Base-by-base conservation (phyloP, 2,888 invertebrate genomes). In the Gastrophysa polygoni region DNA sequence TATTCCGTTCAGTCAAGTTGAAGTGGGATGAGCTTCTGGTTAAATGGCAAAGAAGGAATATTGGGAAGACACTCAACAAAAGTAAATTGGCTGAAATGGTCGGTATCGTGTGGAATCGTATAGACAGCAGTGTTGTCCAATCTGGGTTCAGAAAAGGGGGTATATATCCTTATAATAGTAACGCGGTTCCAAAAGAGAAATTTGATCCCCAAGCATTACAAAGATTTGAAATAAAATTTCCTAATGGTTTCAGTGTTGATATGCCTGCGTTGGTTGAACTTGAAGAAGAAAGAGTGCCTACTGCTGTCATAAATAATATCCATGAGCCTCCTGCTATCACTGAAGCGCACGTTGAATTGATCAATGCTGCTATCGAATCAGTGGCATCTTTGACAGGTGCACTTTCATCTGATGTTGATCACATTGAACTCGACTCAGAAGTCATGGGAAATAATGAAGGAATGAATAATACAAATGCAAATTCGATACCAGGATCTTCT, bases 141-240 rank as follows among this genome's bases (percentile, higher is more conserved):
- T 24, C 24, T 24, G 48, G 48, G 24, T 48, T 48, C n/a, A 48
- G 14, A 48, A 21, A 48, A 48, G 21, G 21, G 21, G 48, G 48
- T 24, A 48, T 48, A 21, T 48, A 48, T 21, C 48, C 48, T 24
- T 20, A 24, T 20, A 48, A 48, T 14, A 20, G 24, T 48, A 21
- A 48, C 14, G 21, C 24, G n/a, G 24, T 48, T 14, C 48, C 48
- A n/a, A 24, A 48, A 48, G 48, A 49, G 16, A 49, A 49, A 49
- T 49, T 49, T 29, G 49, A 49, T 28, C 49, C 49, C 29, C 28
- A 28, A 28, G 24, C 49, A 49, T 49, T 28, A 24, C 28, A 49
- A 49, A 49, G 49, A 29, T 49, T 24, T 24, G 24, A 48, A 24
- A 7, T 24, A 7, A 24, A 24, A 7, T 24, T 24, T 14, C 21